Conservation (phyloP, 2,113 vertebrate species). For the Cisticola juncidis region DNA sequence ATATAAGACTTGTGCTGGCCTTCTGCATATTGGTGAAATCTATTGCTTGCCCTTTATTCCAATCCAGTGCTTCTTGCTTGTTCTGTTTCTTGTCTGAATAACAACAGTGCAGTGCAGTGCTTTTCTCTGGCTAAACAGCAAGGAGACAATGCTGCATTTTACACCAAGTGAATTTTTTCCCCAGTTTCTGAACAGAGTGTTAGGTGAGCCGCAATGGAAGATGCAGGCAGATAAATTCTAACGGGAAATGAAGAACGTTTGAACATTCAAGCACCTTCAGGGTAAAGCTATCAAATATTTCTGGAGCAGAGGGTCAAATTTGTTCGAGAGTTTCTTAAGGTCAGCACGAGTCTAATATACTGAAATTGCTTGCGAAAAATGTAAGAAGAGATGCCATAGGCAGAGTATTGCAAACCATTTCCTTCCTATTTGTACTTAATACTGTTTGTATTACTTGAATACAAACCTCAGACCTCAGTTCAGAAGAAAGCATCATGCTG, state of each 20-base stretch:
- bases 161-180: not conserved
- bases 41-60: not conserved
- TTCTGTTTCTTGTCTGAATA: not conserved
- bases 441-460: not conserved
- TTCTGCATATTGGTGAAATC: not conserved
- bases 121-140: not conserved
- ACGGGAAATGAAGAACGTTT: not conserved
- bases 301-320: not conserved
- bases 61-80: not conserved
- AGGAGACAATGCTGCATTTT: not conserved
- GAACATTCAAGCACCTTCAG: not conserved
- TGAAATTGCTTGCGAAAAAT: not conserved
- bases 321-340: not conserved
- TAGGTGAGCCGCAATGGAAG: not conserved
- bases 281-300: not conserved
- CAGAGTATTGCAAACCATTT: not conserved
- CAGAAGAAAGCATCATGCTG: not conserved
- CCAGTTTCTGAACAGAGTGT: not conserved
- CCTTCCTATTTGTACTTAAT: not conserved
- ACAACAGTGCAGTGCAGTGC: not conserved
- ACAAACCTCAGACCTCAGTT: not conserved
- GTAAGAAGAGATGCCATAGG: not conserved
- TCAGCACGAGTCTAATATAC: not conserved
- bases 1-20: not conserved
- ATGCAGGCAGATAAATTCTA: not conserved